Conservation (phyloP, 2,113 vertebrate genomes). For the Anhinga rufa region DNA sequence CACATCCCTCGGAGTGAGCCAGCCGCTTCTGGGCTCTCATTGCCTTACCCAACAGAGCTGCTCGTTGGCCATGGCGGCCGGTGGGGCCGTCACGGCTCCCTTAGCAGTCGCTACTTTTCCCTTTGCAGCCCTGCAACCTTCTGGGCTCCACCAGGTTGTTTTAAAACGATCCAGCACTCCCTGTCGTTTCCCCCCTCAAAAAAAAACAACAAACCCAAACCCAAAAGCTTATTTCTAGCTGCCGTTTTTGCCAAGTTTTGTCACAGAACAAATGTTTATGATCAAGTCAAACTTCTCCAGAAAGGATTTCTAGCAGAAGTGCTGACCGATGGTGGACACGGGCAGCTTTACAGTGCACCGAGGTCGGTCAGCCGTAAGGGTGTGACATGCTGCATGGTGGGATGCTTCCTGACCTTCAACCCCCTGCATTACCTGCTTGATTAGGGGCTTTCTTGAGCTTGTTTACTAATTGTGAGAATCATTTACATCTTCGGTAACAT, state of each 20-base stretch:
- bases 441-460: not conserved
- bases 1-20: not conserved
- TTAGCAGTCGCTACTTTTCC: not conserved
- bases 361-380: not conserved
- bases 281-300: not conserved
- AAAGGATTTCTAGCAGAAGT: not conserved
- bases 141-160: not conserved
- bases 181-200: too few species aligned
- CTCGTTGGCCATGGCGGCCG: not conserved
- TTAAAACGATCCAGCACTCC: not conserved
- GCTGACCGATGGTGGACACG: not conserved
- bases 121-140: not conserved
- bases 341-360: not conserved
- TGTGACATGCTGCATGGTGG: not conserved
- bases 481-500: not conserved
- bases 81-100: not conserved
- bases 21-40: not conserved
- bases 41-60: not conserved
- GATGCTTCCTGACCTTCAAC: not conserved
- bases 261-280: slow-evolving; percentile 2
- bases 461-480: slow-evolving; percentile 25
- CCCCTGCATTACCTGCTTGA: not conserved
- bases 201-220: not conserved
- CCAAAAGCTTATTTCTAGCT: not conserved
- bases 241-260: not conserved